Evolutionary conservation across 2,113 vertebrate species (phyloP).

Genomic region (Phocoena sinus): DNA sequence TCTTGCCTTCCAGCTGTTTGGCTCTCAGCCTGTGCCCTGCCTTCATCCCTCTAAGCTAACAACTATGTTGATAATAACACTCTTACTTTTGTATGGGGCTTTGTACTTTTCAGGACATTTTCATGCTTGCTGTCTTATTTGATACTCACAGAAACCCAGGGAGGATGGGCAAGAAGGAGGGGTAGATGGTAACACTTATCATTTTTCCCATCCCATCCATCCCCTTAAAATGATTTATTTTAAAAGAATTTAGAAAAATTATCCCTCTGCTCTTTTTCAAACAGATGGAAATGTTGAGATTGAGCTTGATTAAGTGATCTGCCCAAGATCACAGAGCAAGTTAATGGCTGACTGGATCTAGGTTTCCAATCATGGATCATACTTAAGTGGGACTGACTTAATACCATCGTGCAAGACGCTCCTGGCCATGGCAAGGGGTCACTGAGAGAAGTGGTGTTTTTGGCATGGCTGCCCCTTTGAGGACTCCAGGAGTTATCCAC

Average conservation of each 20-base stretch:
- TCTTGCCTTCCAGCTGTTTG: slow-evolving; percentile 57
- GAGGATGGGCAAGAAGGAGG: background rate
- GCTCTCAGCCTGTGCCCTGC: background rate
- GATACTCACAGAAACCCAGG: slow-evolving; percentile 1
- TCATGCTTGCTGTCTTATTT: background rate
- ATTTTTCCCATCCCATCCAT: background rate
- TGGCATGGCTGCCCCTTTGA: background rate
- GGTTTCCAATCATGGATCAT: background rate
- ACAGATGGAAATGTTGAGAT: background rate
- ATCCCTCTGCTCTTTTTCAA: background rate
- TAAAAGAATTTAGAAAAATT: background rate
- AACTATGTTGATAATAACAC: slow-evolving; percentile 36
- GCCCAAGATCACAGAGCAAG: background rate
- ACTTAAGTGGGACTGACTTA: background rate
- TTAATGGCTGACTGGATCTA: background rate
- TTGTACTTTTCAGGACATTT: slow-evolving; percentile 45
- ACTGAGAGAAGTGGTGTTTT: background rate
- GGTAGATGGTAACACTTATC: background rate
- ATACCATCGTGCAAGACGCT: background rate
- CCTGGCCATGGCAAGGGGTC: background rate
- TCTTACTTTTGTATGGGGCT: slow-evolving; percentile 32
- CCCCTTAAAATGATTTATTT: slow-evolving; percentile 9
- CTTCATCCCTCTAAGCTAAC: slow-evolving; percentile 32
- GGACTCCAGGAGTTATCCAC: background rate
- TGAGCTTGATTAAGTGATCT: slow-evolving; percentile 11